Conservation (phyloP, 2,888 invertebrate species). For the Sinopyrophorus schimmeli region DNA sequence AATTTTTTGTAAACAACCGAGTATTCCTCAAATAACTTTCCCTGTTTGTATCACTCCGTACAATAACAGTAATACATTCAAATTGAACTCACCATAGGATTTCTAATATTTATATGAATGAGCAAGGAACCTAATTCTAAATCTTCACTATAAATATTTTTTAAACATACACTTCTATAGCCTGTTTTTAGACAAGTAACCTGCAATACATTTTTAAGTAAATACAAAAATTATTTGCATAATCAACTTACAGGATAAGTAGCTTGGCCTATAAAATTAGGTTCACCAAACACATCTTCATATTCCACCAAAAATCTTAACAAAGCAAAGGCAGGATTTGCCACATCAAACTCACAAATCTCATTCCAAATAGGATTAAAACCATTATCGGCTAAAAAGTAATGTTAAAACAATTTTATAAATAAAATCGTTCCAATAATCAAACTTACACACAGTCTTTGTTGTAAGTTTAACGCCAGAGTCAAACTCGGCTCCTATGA, state of each 20-base stretch:
- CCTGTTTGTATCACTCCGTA: too few species aligned
- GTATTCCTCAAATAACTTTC: too few species aligned
- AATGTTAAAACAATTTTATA: too few species aligned
- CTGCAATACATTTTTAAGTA: slow-evolving; percentile 49
- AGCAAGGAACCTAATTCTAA: slow-evolving; percentile 88
- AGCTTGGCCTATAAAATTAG: slow-evolving; percentile 95
- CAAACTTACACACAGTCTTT: slow-evolving; percentile 75
- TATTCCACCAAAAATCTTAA: slow-evolving; percentile 88
- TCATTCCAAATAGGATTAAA: slow-evolving; percentile 94
- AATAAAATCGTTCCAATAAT: too few species aligned
- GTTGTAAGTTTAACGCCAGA: slow-evolving; percentile 81
- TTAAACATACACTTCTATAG: slow-evolving; percentile 87
- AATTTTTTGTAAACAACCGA: too few species aligned
- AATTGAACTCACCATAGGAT: slow-evolving; percentile 48
- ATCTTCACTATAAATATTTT: slow-evolving; percentile 90
- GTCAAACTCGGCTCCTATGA: slow-evolving; percentile 87
- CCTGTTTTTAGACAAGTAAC: slow-evolving; percentile 78
- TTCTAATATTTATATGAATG: slow-evolving; percentile 73
- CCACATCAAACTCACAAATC: slow-evolving; percentile 77
- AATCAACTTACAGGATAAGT: slow-evolving; percentile 75
- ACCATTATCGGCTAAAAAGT: slow-evolving; percentile 81
- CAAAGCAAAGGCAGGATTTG: slow-evolving; percentile 81
- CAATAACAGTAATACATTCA: too few species aligned
- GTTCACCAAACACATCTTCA: slow-evolving; percentile 97
- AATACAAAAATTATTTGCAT: not conserved